These are phyloP conservation scores for Thamnaconus septentrionalis DNA, from an alignment of 2,113 vertebrate genomes.

Conservation along the genomic window DNA sequence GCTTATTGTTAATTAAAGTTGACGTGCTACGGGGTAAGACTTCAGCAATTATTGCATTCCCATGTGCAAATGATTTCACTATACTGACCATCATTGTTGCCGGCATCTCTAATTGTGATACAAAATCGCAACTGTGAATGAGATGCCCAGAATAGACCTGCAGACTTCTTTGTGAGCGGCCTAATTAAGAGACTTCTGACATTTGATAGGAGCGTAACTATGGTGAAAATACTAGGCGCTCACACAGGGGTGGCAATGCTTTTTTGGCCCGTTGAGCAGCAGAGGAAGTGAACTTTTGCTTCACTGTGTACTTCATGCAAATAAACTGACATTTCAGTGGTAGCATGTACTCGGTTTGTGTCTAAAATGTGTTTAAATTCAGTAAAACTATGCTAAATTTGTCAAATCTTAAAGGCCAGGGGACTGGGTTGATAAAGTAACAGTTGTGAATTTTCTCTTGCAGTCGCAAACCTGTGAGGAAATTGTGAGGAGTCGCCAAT, in stretches of 20 bases:
- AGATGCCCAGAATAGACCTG: constrained; percentile 42
- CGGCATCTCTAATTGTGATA: constrained; percentile 64
- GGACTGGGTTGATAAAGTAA: too few species aligned
- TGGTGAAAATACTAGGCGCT: constrained; percentile 32
- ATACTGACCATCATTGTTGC: constrained; percentile 67
- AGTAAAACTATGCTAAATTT: too few species aligned
- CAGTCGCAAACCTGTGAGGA: too few species aligned
- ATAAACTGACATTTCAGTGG: too few species aligned
- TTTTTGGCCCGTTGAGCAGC: constrained; percentile 1
- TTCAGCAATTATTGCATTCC: constrained; percentile 63
- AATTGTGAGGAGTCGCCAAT: too few species aligned
- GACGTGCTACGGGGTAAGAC: constrained; percentile 54
- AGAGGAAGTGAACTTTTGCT: constrained; percentile 1
- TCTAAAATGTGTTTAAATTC: too few species aligned
- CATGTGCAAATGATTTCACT: constrained; percentile 62
- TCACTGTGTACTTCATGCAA: too few species aligned
- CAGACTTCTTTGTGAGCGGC: constrained; percentile 50
- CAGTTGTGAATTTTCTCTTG: too few species aligned
- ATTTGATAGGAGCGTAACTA: constrained; percentile 54
- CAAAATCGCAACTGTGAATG: constrained; percentile 50
- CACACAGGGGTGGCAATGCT: constrained; percentile 1
- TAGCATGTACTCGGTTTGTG: too few species aligned
- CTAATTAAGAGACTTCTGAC: constrained; percentile 61
- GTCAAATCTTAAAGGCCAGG: too few species aligned
- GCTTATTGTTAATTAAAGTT: constrained; percentile 54